Percentiles rank a stretch among this genome's conserved stretches.
Conservation (phyloP, 2,113 vertebrate genomes). For the Carollia perspicillata region DNA sequence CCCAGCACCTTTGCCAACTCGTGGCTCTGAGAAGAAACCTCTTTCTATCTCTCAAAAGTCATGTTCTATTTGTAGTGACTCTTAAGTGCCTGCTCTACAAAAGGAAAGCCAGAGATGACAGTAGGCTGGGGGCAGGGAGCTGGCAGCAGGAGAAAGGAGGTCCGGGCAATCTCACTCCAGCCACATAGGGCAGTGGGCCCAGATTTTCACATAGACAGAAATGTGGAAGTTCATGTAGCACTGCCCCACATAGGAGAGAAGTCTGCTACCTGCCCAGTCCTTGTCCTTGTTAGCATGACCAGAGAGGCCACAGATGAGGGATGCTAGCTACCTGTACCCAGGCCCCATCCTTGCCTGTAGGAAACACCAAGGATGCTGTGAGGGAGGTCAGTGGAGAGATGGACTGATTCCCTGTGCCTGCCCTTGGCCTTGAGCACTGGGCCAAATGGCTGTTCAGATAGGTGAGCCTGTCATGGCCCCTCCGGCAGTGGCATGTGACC, state of each 20-base stretch:
- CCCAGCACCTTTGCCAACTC: neutral
- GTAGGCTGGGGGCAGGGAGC: neutral
- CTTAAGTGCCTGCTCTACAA: slow-evolving; percentile 39
- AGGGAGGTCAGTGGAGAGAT: accelerated
- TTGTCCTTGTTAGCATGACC: neutral
- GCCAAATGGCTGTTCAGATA: neutral
- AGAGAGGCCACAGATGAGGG: neutral
- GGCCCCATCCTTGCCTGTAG: neutral
- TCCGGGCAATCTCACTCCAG: neutral
- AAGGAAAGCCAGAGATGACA: neutral
- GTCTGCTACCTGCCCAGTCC: neutral
- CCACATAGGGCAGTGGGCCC: accelerated
- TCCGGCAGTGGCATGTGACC: neutral
- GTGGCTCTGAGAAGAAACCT: neutral
- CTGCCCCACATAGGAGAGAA: neutral
- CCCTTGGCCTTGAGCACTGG: neutral
- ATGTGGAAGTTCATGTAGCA: accelerated
- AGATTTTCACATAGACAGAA: neutral
- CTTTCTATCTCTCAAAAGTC: slow-evolving; percentile 38
- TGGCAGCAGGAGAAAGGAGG: neutral
- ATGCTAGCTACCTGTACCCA: neutral
- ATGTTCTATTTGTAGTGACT: slow-evolving; percentile 47
- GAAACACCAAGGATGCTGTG: neutral
- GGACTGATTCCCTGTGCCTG: neutral
- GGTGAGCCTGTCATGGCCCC: accelerated